Base-by-base conservation (phyloP, 2,113 vertebrate genomes). In the Gymnocephalus cernua region DNA sequence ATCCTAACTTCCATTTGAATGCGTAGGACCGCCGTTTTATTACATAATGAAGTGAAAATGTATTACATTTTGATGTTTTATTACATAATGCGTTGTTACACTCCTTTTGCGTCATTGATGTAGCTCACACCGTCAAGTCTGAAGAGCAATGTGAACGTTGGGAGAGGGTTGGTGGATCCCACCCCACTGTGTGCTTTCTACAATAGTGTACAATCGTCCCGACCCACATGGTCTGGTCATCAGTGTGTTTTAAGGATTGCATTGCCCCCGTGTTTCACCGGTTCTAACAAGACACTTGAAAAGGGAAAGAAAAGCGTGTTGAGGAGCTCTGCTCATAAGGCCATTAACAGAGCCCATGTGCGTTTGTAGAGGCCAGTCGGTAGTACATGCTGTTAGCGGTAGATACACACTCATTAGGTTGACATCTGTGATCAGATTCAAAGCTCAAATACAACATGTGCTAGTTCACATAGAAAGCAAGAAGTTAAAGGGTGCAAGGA, bases 251-350 rank as follows among this genome's bases (percentile, higher is more conserved):
- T 74, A 65, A 80, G 73, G 80, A 90, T 85, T 89, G 91, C 86
- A 88, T 84, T 83, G 78, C 76, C 71, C 87, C 15, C 2, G 19
- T 72, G 77, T 67, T 82, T 57, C 73, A 85, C 87, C 64, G 68
- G 67, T 75, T 88, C 45, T 86, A 92, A 87, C 86, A 93, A 93
- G 90, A 93, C 89, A 91, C 90, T 89, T 79, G 81, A 84, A 80
- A 90, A 69, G 54, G 23, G 62, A 67, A 68, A 81, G 67, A 58
- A 70, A 81, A 74, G 81, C 53, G 18, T 44, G 41, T 78, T 64
- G 63, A 67, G 82, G 59, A 66, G 89, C 86, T 89, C 85, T 78
- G 81, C 74, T 85, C 68, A 6, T 82, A 88, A 86, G 87, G 85
- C 87, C 74, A 53, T 65, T 41, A 68, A 86, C 57, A 90, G 89